phyloP scores from a whole-genome alignment of 1,140 invertebrate genomes.

The Drosophila leontia region DNA sequence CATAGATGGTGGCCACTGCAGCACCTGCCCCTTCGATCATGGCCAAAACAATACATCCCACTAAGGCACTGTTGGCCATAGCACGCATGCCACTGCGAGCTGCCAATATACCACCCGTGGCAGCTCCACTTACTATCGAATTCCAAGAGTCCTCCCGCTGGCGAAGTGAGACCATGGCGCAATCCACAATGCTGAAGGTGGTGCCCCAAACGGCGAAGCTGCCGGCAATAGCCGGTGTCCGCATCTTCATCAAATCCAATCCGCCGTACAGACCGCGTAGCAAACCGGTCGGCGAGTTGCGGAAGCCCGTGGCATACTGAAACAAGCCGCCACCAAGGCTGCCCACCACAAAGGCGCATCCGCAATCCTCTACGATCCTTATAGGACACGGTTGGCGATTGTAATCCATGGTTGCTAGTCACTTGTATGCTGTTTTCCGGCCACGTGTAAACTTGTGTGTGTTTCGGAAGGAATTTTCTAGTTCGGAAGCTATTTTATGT shows the following conservation, averaged over 20 bases:
- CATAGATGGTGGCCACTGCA: constrained; percentile 70
- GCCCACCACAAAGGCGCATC: constrained; percentile 74
- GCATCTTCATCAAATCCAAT: constrained; percentile 61
- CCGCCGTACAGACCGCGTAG: constrained; percentile 62
- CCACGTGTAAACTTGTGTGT: too few species aligned
- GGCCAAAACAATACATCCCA: constrained; percentile 65
- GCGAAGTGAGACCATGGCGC: constrained; percentile 56
- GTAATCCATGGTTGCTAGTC: constrained; percentile 56
- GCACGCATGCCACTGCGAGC: constrained; percentile 68
- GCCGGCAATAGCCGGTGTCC: constrained; percentile 65
- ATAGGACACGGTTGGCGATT: constrained; percentile 72
- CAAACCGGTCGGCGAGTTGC: constrained; percentile 57
- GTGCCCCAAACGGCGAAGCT: constrained; percentile 72
- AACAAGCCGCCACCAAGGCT: constrained; percentile 64
- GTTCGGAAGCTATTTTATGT: not conserved
- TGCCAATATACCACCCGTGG: constrained; percentile 64
- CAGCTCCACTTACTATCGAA: constrained; percentile 67
- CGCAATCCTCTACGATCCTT: constrained; percentile 70
- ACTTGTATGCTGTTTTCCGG: not conserved
- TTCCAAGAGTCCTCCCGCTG: constrained; percentile 70
- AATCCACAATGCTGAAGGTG: constrained; percentile 71
- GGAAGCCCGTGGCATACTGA: constrained; percentile 62
- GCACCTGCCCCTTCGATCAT: constrained; percentile 66
- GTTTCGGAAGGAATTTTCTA: not conserved
- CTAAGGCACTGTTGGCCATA: constrained; percentile 70